These are phyloP conservation scores for Atlantisia rogersi DNA, from an alignment of 2,113 vertebrate genomes.

Conservation along the genomic window DNA sequence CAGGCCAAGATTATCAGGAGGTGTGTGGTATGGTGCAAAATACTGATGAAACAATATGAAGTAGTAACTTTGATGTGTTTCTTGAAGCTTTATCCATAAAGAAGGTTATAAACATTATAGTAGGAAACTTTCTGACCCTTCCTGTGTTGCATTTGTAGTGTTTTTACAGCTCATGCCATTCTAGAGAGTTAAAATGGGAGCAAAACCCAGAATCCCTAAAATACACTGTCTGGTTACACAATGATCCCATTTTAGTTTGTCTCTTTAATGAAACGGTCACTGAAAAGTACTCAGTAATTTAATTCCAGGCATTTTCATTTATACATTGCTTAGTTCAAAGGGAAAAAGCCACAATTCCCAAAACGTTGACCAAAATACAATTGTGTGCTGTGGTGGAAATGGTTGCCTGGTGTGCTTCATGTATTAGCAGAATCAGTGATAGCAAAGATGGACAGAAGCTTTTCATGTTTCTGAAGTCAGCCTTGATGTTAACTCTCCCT, in stretches of 20 bases:
- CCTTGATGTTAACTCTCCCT: not conserved
- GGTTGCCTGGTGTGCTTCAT: not conserved
- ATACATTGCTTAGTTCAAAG: not conserved
- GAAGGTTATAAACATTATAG: not conserved
- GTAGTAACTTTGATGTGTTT: not conserved
- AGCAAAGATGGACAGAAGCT: not conserved
- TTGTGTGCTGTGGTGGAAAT: not conserved
- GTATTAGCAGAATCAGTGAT: not conserved
- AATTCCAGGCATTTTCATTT: not conserved
- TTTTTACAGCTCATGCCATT: not conserved
- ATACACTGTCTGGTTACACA: not conserved
- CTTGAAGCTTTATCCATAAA: not conserved
- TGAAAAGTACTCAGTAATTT: not conserved
- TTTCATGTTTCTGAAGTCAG: not conserved
- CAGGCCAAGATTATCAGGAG: fast-evolving
- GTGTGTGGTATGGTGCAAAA: not conserved
- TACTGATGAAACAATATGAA: not conserved
- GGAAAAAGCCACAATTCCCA: fast-evolving
- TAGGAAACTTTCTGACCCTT: not conserved
- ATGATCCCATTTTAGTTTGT: not conserved
- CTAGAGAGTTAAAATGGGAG: not conserved
- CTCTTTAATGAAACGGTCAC: not conserved
- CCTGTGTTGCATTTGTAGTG: not conserved
- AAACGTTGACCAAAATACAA: not conserved
- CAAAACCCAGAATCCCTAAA: not conserved